Evolutionary conservation across 2,797 vertebrate species (phyloP), one percentile per base, ranked within the genome.

Genomic region (Babyrousa celebensis): DNA sequence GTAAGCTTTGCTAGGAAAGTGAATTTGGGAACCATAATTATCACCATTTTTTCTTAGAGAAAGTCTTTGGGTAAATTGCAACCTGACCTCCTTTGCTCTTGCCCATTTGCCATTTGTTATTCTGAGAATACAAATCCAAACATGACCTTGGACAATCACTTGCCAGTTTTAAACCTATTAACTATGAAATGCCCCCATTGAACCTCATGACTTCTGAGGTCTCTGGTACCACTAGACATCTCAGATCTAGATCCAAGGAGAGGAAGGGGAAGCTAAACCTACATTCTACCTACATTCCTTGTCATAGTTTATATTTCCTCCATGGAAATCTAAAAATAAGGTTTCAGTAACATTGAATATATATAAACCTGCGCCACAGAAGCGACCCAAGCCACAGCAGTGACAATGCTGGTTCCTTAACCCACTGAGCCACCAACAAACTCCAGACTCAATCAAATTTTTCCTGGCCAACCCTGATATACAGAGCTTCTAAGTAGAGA

Each of bases 51-150:
- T 92, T 16, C 29, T 89, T 56, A 23, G 1, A 85, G 29, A n/a
- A 74, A 88, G 10, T 32, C 32, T 89, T 89, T 83, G 48, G 56
- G n/a, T 89, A 68, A 92, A 74, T 92, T 58, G 63, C 40, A 23
- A 36, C 27, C 62, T 36, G n/a, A 36, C 48, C 43, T 95, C 5
- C 25, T 91, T 92, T 82, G 16, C 43, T 87, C 58, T 77, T 17
- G n/a, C 77, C 5, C 36, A 40, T 71, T 95, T 70, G 36, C 54
- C 67, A 65, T 89, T 93, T 68, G 32, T 40, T 91, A 67, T 87
- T 95, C 74, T 56, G 62, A 36, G 17, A 92, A 23, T n/a, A 27
- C 8, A 36, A 11, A 5, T 83, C 29, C 52, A 85, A 32, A 27
- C 5, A 23, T 83, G 93, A 75, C 60, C 70, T 79, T 75, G 54